Base-by-base conservation (phyloP, 2,888 invertebrate genomes). In the Pharmacophagus antenor region DNA sequence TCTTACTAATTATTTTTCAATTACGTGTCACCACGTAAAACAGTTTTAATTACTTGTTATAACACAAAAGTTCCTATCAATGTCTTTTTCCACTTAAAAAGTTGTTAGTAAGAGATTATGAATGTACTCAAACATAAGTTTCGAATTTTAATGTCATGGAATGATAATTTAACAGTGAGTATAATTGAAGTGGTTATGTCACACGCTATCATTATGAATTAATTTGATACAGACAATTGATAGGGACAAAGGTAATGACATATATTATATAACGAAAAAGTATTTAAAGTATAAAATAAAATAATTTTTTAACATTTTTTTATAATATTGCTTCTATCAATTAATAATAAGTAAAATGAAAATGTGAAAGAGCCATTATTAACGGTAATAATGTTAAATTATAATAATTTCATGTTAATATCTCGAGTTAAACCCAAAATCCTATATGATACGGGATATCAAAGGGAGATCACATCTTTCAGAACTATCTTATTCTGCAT, bases 41-140 rank as follows among this genome's bases (percentile, higher is more conserved):
- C 1, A 1, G 18, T 44, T 44, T 18, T 44, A 44, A 44, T 44
- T 20, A 44, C 17, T n/a, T 44, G 18, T 18, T 54, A 42, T 27
- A 54, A 44, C 23, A n/a, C 25, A 25, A 44, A 1, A 54, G 7
- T 20, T 46, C 12, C n/a, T 41, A 12, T 4, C 17, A 2, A 7
- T 44, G 18, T 44, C 42, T 18, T 1, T 18, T 7, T 18, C 18
- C 27, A 55, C 46, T 48, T 48, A 37, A 56, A 56, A 56, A 37
- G 48, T 47, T 8, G 31, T 56, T 23, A 55, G 17, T 12, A 21
- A 42, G 23, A 49, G 50, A 42, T 42, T 42, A 15, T 18, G 3
- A n/a, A 47, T 48, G n/a, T 23, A 17, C 17, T 8, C 1, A 52
- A 52, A 44, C 22, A 53, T 6, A 22, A 23, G 22, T 42, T 23